phyloP scores from a whole-genome alignment of 2,797 vertebrate species.

The Anableps anableps region DNA sequence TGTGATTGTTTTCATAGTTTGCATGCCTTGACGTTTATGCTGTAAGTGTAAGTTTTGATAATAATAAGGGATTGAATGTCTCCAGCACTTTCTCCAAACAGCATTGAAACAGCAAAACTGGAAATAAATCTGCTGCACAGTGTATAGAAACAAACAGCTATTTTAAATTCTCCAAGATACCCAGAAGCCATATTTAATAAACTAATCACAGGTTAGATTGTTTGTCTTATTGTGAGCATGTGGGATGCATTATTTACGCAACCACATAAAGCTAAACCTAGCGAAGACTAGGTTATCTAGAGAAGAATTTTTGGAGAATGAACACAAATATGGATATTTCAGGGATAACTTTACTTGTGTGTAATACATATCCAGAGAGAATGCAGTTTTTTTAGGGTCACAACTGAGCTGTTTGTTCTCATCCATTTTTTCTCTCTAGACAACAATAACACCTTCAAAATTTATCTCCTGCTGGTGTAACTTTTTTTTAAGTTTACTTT shows the following conservation, averaged over 20 bases:
- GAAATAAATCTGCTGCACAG: constrained; percentile 19
- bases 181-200: constrained; percentile 64
- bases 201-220: background rate
- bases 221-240: background rate
- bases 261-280: background rate
- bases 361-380: background rate
- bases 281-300: background rate
- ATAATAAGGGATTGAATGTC: background rate
- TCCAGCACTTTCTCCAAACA: too few relatives aligned
- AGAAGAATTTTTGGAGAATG: background rate
- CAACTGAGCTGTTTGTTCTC: background rate
- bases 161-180: constrained; percentile 23
- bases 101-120: constrained; percentile 17
- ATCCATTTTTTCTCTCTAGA: background rate
- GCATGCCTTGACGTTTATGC: constrained; percentile 18
- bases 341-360: background rate
- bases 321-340: background rate
- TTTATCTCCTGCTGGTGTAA: too few relatives aligned
- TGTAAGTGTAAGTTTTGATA: background rate
- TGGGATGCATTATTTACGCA: background rate
- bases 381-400: background rate
- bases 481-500: too few relatives aligned
- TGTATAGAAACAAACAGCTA: constrained; percentile 10
- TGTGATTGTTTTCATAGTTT: background rate
- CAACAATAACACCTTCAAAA: background rate